Conservation (phyloP, 2,797 vertebrate species). For the Pempheris klunzingeri region DNA sequence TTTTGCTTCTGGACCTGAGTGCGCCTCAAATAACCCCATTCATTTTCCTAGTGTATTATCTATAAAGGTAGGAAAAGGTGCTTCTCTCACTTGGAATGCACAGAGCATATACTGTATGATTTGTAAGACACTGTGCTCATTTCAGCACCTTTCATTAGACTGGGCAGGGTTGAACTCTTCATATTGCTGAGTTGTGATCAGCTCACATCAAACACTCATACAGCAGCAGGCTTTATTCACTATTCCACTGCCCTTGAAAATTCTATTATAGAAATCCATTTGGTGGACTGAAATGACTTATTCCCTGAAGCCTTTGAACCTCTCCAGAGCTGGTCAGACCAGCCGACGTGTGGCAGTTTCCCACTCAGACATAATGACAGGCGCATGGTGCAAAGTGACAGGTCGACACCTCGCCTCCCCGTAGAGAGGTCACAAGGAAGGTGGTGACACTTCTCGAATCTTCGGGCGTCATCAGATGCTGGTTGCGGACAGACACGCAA, state of each 20-base stretch:
- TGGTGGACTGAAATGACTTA: conserved; percentile 71
- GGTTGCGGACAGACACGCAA: conserved; percentile 25
- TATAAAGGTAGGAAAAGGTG: conserved; percentile 10
- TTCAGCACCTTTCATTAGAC: conserved; percentile 49
- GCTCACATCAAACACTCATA: conserved; percentile 69
- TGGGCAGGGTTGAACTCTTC: conserved; percentile 30
- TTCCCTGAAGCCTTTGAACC: conserved; percentile 74
- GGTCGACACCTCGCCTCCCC: conserved; percentile 56
- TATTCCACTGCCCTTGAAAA: conserved; percentile 74
- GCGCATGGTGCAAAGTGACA: conserved; percentile 58
- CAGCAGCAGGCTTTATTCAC: conserved; percentile 63
- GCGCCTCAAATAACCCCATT: not conserved
- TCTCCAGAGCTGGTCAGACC: conserved; percentile 53
- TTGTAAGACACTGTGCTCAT: conserved; percentile 49
- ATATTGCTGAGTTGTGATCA: conserved; percentile 63
- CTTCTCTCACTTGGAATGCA: conserved; percentile 16
- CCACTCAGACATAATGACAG: conserved; percentile 63
- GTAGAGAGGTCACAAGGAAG: conserved; percentile 58
- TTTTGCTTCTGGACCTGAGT: not conserved
- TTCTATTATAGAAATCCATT: conserved; percentile 80
- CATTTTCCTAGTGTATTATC: conserved; percentile 2
- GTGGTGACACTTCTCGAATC: conserved; percentile 46
- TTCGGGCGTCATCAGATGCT: conserved; percentile 39
- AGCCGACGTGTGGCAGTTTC: conserved; percentile 47
- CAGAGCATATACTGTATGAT: conserved; percentile 13